These are phyloP conservation scores for Saccopteryx leptura DNA, from an alignment of 2,113 vertebrate genomes.

Conservation along the genomic window DNA sequence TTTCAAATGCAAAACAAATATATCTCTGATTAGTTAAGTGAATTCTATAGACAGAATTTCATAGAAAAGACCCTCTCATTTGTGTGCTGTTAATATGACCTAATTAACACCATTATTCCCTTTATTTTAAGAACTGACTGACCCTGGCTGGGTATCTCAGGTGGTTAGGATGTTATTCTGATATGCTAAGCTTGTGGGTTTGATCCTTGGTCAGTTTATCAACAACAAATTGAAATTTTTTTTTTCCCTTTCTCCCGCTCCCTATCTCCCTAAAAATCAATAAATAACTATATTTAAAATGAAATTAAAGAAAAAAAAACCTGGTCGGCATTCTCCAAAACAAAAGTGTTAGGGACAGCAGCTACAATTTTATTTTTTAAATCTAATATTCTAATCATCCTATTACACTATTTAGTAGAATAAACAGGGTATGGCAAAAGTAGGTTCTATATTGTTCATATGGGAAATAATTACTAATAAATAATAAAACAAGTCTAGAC, in stretches of 20 bases:
- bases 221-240: no score
- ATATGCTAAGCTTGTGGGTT: no score
- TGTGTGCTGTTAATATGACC: conserved; percentile 56
- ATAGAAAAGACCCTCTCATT: conserved; percentile 50
- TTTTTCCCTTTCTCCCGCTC: no score
- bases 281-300: no score
- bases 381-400: neutral
- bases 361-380: conserved; percentile 71
- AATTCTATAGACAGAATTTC: conserved; percentile 72
- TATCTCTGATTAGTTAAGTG: neutral
- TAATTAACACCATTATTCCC: conserved; percentile 59
- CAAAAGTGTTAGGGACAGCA: conserved; percentile 44
- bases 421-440: neutral
- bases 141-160: no score
- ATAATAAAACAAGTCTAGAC: neutral
- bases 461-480: neutral
- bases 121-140: conserved; percentile 56
- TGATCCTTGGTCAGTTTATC: no score
- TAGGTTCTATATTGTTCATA: neutral
- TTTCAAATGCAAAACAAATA: conserved; percentile 77
- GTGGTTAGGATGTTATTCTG: no score
- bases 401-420: neutral
- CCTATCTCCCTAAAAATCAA: no score
- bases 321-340: conserved; percentile 9
- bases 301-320: no score